Conservation (phyloP, 2,888 invertebrate genomes). For the Hololepta plana region DNA sequence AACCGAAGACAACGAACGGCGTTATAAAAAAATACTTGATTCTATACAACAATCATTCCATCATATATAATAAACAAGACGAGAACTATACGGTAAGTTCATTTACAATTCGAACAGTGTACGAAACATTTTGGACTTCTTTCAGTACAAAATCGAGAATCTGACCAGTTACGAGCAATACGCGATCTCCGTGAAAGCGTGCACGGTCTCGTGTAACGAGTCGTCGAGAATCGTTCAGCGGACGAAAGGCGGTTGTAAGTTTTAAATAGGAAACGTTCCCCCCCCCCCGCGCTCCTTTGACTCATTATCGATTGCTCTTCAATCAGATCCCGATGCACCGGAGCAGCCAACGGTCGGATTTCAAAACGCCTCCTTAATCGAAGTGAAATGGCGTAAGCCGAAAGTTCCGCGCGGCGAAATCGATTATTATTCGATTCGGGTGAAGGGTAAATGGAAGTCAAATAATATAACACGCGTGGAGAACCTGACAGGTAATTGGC, state of each 20-base stretch:
- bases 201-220: constrained; percentile 41
- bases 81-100: neutral
- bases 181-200: constrained; percentile 50
- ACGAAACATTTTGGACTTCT: constrained; percentile 5
- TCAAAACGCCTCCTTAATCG: constrained; percentile 28
- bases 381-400: constrained; percentile 31
- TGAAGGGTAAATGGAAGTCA: constrained; percentile 22
- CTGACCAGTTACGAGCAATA: constrained; percentile 48
- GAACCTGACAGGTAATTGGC: too few relatives aligned
- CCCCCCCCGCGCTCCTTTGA: too few relatives aligned
- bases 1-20: constrained; percentile 56
- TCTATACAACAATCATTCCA: constrained; percentile 24
- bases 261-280: too few relatives aligned
- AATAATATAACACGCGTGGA: too few relatives aligned
- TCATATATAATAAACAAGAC: constrained; percentile 1
- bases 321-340: constrained; percentile 17
- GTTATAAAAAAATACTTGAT: constrained; percentile 48
- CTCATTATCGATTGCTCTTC: constrained; percentile 3
- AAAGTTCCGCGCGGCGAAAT: constrained; percentile 26
- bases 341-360: constrained; percentile 23
- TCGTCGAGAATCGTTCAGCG: constrained; percentile 18
- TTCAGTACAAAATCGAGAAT: constrained; percentile 16
- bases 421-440: constrained; percentile 32
- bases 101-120: neutral
- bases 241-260: too few relatives aligned